Conservation (phyloP, 2,888 invertebrate species). For the Troides oblongomaculatus region DNA sequence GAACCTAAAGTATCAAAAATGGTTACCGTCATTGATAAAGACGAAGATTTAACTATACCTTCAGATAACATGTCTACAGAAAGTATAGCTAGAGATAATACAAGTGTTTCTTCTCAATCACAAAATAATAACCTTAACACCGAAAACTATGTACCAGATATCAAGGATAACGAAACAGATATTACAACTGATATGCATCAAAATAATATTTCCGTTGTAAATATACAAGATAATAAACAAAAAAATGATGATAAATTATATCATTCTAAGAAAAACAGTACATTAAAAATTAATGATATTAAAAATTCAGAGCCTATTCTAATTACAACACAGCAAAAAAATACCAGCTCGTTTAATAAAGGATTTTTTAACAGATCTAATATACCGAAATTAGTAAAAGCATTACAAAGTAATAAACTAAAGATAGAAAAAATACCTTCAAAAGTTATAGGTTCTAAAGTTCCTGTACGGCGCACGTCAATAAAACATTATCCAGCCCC, state of each 20-base stretch:
- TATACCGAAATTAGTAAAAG: conserved; percentile 67
- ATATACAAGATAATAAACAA: background rate
- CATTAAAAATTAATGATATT: background rate
- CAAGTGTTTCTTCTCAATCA: background rate
- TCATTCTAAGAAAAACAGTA: background rate
- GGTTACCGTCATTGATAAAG: background rate
- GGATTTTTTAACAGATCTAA: conserved; percentile 53
- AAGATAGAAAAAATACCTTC: conserved; percentile 59
- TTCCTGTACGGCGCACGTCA: conserved; percentile 64
- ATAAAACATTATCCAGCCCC: conserved; percentile 67
- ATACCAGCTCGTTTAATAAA: conserved; percentile 22
- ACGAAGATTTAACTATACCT: background rate
- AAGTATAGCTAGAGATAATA: background rate
- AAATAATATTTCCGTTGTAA: background rate
- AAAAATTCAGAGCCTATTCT: background rate
- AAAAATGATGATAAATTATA: background rate
- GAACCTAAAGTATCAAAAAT: background rate
- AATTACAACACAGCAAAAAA: conserved; percentile 1
- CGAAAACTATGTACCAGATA: conserved; percentile 5
- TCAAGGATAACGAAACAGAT: conserved; percentile 8
- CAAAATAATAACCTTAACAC: background rate
- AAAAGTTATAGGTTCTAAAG: conserved; percentile 65
- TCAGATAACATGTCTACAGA: background rate
- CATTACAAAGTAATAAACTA: conserved; percentile 51
- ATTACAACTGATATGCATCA: background rate